Evolutionary conservation across 2,113 vertebrate species (phyloP), one percentile per base, ranked within the genome.

Genomic region (Spea bombifrons): DNA sequence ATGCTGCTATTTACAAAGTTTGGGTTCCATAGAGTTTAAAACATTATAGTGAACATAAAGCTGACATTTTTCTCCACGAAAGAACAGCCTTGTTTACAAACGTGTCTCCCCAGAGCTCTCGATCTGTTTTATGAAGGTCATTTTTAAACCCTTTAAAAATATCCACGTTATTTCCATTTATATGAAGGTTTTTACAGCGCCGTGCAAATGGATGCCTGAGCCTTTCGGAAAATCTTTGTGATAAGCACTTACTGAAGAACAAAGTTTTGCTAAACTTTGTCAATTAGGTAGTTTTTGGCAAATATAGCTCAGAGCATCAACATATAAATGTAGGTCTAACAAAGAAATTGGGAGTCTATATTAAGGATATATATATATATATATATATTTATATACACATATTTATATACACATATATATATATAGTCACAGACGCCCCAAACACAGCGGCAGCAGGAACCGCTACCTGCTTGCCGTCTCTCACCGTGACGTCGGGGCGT

Each of bases 141-240:
- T 80, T 84, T 78, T 75, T 70, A n/a, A 82, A 87, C 76, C 2
- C 0, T 8, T 84, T 82, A 10, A 15, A 78, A 81, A 81, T 53
- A n/a, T 9, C 5, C 1, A 44, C 16, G 76, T 84, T 82, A 0
- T 73, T 85, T 81, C 43, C 76, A 9, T 73, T n/a, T 76, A 79
- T 70, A 71, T 79, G 75, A 73, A 78, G 0, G 43, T 78, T 4
- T 30, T 83, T 75, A 75, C 5, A 45, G 63, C 6, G 2, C 0
- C 52, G 7, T 47, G 8, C 4, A 71, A 5, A 10, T 82, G 59
- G 83, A 84, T 73, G 73, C 65, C 76, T 2, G 6, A 67, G 5
- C 43, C 69, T 43, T 9, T 0, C 0, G 64, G 81, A 83, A 0
- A 0, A 83, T 44, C 46, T 59, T 44, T 49, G 13, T 63, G 59